Conservation (phyloP, 37 sponge, comb jelly and placozoan species). For the Halisarca cf. caerulea region DNA sequence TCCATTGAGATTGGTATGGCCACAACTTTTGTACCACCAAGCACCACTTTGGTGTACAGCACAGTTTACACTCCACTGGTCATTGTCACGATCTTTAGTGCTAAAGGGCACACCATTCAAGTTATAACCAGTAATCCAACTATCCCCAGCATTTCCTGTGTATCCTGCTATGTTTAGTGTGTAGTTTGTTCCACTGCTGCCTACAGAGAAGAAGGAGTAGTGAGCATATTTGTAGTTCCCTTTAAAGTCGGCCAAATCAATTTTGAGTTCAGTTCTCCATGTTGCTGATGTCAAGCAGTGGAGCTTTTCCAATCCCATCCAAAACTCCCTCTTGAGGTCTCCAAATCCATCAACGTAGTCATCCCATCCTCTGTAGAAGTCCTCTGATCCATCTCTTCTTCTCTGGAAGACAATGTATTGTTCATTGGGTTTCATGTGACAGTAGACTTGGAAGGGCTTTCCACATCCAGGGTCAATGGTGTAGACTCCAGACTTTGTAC, state of each 20-base stretch:
- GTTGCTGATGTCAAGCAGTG: slow-evolving; percentile 40
- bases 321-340: slow-evolving; percentile 51
- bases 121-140: not conserved
- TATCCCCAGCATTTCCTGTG: slow-evolving; percentile 31
- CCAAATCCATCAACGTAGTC: slow-evolving; percentile 64
- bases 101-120: not conserved
- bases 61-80: not conserved
- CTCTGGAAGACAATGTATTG: slow-evolving; percentile 67
- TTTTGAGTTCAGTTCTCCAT: not conserved
- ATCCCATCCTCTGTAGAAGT: slow-evolving; percentile 39
- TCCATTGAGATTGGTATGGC: slow-evolving; percentile 32
- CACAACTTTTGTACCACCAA: slow-evolving; percentile 25
- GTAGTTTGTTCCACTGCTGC: slow-evolving; percentile 16
- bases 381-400: slow-evolving; percentile 9
- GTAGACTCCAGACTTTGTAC: slow-evolving; percentile 13
- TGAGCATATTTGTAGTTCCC: slow-evolving; percentile 23
- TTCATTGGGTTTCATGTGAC: slow-evolving; percentile 19
- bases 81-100: slow-evolving; percentile 26
- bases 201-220: slow-evolving; percentile 29
- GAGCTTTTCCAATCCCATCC: slow-evolving; percentile 71
- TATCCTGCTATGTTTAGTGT: slow-evolving; percentile 21
- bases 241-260: slow-evolving; percentile 18
- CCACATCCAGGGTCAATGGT: slow-evolving; percentile 31
- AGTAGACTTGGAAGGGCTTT: not conserved
- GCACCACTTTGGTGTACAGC: slow-evolving; percentile 25